A percentile compares a stretch with the other conserved stretches of the same genome.
These are phyloP conservation scores for Sitta carolinensis DNA, from an alignment of 2,797 vertebrate genomes.

Conservation along the genomic window DNA sequence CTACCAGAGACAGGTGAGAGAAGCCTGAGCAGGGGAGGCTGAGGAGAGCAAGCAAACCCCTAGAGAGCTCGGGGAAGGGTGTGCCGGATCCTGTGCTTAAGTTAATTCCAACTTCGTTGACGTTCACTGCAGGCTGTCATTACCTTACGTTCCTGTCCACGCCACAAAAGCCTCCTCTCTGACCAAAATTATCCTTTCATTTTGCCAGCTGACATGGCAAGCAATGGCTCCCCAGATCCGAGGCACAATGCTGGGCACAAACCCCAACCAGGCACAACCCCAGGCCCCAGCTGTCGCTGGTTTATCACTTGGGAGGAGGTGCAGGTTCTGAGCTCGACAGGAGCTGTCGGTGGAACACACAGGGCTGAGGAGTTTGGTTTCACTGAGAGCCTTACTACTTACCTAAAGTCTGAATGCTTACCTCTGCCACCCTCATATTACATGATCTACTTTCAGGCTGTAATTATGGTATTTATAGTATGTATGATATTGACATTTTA, in stretches of 20 bases:
- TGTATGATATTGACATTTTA: not conserved
- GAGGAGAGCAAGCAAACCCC: not conserved
- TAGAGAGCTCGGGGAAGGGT: not conserved
- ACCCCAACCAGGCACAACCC: not conserved
- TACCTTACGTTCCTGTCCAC: not conserved
- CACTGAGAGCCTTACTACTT: not conserved
- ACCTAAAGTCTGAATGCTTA: not conserved
- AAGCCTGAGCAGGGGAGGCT: not conserved
- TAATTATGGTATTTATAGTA: not conserved
- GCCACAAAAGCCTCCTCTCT: not conserved
- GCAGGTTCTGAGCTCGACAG: not conserved
- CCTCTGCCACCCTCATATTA: not conserved
- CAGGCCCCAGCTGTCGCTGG: accelerated
- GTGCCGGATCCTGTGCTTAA: conserved; percentile 13
- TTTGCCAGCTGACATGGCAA: not conserved
- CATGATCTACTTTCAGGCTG: not conserved
- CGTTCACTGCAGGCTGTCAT: not conserved
- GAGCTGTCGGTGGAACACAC: not conserved
- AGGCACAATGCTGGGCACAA: not conserved
- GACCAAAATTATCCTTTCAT: not conserved
- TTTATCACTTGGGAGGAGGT: not conserved
- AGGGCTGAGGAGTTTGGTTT: not conserved
- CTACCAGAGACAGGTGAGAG: not conserved
- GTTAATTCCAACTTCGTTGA: not conserved
- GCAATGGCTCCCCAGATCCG: not conserved